Base-by-base conservation (phyloP, 2,888 invertebrate genomes). In the Apodemia hepburni region DNA sequence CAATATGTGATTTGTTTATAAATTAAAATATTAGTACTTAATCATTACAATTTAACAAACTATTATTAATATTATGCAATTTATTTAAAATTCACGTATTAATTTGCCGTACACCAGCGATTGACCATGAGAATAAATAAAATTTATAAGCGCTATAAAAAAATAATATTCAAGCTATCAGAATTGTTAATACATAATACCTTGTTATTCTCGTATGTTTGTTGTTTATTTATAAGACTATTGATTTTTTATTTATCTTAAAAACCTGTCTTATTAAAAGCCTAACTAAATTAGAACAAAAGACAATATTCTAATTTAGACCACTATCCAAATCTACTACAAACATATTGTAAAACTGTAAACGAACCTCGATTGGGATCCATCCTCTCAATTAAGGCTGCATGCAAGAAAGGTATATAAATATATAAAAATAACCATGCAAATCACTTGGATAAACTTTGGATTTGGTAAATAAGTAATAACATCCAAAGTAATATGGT, bases 351-450 rank as follows among this genome's bases (percentile, higher is more conserved):
- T 59, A 33, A 15, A 59, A 66, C 66, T 45, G 51, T 12, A 71
- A 78, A 88, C 91, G 84, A 88, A 92, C 92, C 92, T 92, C 82
- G 85, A 74, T 81, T 85, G 64, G 86, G 80, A 80, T 92, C 92
- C 92, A 92, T 92, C 86, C 85, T 85, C 80, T 75, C 71, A 80
- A 76, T 77, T 76, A 78, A 82, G 80, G 92, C 92, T 88, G 92
- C 92, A 91, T 92, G 92, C 91, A 87, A 92, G 75, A 82, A 79
- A 86, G 84, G 85, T 78, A 71, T n/a, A n/a, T n/a, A n/a, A n/a
- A 78, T 74, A 78, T 84, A 78, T 38, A 38, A 12, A 81, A 76
- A 79, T 75, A 75, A 74, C 65, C 68, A 64, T 68, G 68, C 61
- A 45, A 35, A 59, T 58, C 45, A 58, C 33, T 45, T 17, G 58